Conservation (phyloP, 2,113 vertebrate genomes). For the Cynoglossus semilaevis region DNA sequence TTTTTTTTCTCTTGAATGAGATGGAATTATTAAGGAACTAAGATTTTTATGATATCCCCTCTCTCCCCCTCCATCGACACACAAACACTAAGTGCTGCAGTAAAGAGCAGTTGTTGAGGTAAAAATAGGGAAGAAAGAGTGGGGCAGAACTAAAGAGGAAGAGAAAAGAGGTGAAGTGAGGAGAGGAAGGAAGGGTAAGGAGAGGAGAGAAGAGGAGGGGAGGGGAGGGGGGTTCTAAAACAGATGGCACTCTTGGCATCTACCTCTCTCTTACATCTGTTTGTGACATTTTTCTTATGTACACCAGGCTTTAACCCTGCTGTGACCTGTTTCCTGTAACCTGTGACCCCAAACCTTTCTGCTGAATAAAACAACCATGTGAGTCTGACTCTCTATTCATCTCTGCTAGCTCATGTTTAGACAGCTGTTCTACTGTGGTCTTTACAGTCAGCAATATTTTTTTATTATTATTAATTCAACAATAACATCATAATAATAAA, state of each 20-base stretch:
- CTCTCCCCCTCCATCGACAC: too few species aligned
- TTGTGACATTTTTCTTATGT: slow-evolving; percentile 76
- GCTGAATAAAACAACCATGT: slow-evolving; percentile 52
- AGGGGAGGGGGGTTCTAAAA: slow-evolving; percentile 58
- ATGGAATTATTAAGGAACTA: too few species aligned
- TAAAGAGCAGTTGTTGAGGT: slow-evolving; percentile 53
- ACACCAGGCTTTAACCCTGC: slow-evolving; percentile 72
- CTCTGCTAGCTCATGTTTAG: slow-evolving; percentile 27
- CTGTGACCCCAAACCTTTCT: slow-evolving; percentile 59
- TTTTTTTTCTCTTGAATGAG: too few species aligned
- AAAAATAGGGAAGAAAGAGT: slow-evolving; percentile 67
- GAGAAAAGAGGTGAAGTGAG: slow-evolving; percentile 45
- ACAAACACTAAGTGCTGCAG: slow-evolving; percentile 41
- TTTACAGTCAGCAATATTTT: too few species aligned
- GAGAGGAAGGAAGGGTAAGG: background rate
- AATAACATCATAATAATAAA: too few species aligned
- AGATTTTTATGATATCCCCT: too few species aligned
- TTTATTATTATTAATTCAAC: too few species aligned
- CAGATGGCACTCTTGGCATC: slow-evolving; percentile 78
- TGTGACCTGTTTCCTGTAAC: slow-evolving; percentile 70
- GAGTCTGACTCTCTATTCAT: slow-evolving; percentile 34
- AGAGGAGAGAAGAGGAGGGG: slow-evolving; percentile 42
- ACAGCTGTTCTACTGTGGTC: too few species aligned
- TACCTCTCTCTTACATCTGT: slow-evolving; percentile 73
- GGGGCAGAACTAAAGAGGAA: slow-evolving; percentile 56